Percentiles rank a stretch among this genome's conserved stretches.
Evolutionary conservation across 2,113 vertebrate species (phyloP).

Genomic region (Zosterops borbonicus): DNA sequence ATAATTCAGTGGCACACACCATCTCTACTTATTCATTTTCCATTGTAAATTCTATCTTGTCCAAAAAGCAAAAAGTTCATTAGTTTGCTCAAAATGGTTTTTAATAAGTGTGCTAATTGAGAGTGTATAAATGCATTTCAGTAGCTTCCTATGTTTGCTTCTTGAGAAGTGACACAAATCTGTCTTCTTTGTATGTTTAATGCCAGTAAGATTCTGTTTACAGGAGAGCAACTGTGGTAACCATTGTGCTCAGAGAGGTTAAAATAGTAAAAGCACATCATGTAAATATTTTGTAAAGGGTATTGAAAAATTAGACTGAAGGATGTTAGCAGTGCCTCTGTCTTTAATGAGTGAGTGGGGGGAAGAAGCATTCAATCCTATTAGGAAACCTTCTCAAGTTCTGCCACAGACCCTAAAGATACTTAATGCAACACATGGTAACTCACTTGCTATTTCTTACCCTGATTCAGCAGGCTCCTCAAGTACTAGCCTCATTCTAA

Average conservation of each 20-base stretch:
- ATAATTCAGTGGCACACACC: slow-evolving; percentile 45
- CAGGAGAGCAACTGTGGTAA: not conserved
- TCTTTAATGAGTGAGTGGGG: not conserved
- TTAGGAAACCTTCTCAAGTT: not conserved
- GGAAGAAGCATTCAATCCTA: not conserved
- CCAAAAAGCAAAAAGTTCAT: slow-evolving; percentile 65
- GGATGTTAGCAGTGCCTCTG: not conserved
- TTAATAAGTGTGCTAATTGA: slow-evolving; percentile 65
- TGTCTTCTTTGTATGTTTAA: slow-evolving; percentile 21
- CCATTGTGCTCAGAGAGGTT: slow-evolving; percentile 1
- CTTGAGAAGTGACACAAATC: slow-evolving; percentile 6
- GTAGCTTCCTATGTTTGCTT: slow-evolving; percentile 41
- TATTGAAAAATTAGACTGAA: slow-evolving; percentile 21
- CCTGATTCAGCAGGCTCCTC: not conserved
- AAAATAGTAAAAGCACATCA: not conserved
- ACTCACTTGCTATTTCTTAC: not conserved
- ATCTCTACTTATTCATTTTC: slow-evolving; percentile 43
- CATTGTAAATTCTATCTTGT: slow-evolving; percentile 55
- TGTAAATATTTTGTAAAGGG: not conserved
- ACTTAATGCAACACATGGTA: not conserved
- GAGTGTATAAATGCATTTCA: slow-evolving; percentile 41
- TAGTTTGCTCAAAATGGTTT: slow-evolving; percentile 28
- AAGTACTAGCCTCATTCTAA: not conserved
- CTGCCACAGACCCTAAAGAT: not conserved
- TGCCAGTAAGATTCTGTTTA: not conserved